Evolutionary conservation across 2,113 vertebrate genomes (phyloP), one percentile per base, ranked within the genome.

Genomic region (Corvus cornix): DNA sequence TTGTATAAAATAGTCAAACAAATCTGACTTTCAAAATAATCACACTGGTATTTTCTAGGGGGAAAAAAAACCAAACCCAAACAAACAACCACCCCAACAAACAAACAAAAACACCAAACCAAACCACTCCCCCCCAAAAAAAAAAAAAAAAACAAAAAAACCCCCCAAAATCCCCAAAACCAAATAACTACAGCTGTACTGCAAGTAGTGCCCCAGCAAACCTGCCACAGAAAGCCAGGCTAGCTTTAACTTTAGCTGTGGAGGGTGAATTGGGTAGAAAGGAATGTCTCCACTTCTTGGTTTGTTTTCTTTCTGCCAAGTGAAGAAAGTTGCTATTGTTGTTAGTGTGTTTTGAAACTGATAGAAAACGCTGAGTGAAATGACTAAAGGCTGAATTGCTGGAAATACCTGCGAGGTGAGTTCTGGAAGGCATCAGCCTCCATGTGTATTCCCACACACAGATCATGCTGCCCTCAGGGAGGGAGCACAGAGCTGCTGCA

Each of bases 251-350:
- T 84, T 63, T 22, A 72, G 43, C 64, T 43, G 11, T 11, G 33
- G 68, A 84, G n/a, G 46, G 44, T 74, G 74, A 70, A 94, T 86
- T 11, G 46, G 58, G 81, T 28, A 90, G 74, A 85, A 95, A 80
- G 84, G 85, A 93, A 91, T 92, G 76, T 52, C 75, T 84, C 73
- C 4, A 0, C 46, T 92, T 81, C 88, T 79, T 1, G 1, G n/a
- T 39, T 93, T 83, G 66, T 75, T 77, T 89, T 88, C 86, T 56
- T 68, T 79, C 69, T 20, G 9, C 59, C 60, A 46, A 80, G 93
- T 4, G 78, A 95, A 95, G 90, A 96, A 95, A 95, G 85, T 94
- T 93, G 85, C 82, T 84, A 92, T 95, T 96, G 82, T 95, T 67
- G n/a, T 67, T 69, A 63, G 60, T 28, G 91, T 95, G 95, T 91